Percentiles rank a stretch among this genome's conserved stretches.
These are phyloP conservation scores for Potorous gilbertii DNA, from an alignment of 2,797 vertebrate genomes.

Conservation along the genomic window DNA sequence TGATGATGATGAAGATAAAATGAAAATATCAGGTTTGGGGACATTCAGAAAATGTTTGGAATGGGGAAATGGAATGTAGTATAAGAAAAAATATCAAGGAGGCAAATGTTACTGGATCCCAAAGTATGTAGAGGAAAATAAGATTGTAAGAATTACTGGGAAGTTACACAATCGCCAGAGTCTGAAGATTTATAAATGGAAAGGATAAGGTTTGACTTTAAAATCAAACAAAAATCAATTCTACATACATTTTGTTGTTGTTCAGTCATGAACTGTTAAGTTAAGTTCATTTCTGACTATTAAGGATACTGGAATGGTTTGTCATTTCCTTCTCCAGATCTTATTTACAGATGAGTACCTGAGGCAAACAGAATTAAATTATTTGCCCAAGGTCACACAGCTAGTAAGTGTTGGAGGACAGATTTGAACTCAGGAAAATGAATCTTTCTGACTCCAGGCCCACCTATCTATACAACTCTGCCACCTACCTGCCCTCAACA, in stretches of 20 bases:
- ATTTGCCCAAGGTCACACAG: neutral
- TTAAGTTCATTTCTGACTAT: neutral
- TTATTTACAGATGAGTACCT: neutral
- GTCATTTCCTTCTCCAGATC: neutral
- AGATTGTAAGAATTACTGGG: neutral
- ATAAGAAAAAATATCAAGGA: neutral
- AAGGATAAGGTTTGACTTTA: neutral
- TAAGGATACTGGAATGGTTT: neutral
- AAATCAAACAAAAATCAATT: neutral
- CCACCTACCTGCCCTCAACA: neutral
- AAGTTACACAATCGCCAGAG: neutral
- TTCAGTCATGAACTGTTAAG: neutral
- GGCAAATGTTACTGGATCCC: neutral
- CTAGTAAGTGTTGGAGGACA: neutral
- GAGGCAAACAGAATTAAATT: neutral
- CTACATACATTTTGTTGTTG: no score
- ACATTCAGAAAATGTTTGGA: neutral
- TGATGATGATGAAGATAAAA: neutral
- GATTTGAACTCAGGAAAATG: neutral
- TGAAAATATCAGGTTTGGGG: neutral
- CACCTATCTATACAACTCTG: neutral
- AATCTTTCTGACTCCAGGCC: neutral
- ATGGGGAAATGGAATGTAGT: neutral
- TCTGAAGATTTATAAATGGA: neutral
- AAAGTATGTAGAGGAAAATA: neutral